These are phyloP conservation scores for Tetramorium bicarinatum DNA, from an alignment of 2,888 invertebrate genomes.

Conservation along the genomic window DNA sequence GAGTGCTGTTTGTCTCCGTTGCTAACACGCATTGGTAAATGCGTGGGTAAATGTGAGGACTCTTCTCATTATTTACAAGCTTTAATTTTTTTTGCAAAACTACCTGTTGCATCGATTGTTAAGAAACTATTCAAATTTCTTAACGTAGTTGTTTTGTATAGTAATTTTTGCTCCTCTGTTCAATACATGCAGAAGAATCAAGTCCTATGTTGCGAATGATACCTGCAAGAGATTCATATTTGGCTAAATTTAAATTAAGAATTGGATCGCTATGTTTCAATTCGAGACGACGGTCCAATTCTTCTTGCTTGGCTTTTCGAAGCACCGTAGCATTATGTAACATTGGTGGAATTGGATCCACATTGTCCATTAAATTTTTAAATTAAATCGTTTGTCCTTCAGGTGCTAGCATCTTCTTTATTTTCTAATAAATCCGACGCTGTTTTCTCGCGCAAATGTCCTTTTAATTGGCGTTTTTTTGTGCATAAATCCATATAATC, in stretches of 20 bases:
- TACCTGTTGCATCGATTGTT: background rate
- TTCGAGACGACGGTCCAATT: constrained; percentile 46
- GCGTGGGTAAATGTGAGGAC: background rate
- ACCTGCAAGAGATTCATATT: constrained; percentile 52
- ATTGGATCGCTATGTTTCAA: constrained; percentile 51
- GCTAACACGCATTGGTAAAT: constrained; percentile 4
- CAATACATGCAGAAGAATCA: constrained; percentile 49
- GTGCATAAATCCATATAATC: too few species aligned
- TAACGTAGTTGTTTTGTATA: background rate
- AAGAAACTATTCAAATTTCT: constrained; percentile 5
- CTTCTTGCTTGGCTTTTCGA: constrained; percentile 66
- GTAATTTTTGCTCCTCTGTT: background rate
- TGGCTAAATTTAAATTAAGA: constrained; percentile 41
- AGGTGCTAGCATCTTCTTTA: constrained; percentile 52
- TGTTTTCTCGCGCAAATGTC: constrained; percentile 46
- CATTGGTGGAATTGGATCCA: constrained; percentile 47
- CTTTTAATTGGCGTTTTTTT: constrained; percentile 57
- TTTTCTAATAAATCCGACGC: constrained; percentile 55
- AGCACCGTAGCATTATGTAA: constrained; percentile 39
- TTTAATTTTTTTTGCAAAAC: constrained; percentile 6
- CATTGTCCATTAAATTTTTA: constrained; percentile 51
- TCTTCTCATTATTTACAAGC: background rate
- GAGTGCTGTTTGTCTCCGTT: constrained; percentile 2
- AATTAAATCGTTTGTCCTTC: too few species aligned
- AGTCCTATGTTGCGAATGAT: constrained; percentile 59